Evolutionary conservation across 1,140 invertebrate genomes (phyloP), one percentile per base, ranked within the genome.

Genomic region (Eupristina koningsbergeri): DNA sequence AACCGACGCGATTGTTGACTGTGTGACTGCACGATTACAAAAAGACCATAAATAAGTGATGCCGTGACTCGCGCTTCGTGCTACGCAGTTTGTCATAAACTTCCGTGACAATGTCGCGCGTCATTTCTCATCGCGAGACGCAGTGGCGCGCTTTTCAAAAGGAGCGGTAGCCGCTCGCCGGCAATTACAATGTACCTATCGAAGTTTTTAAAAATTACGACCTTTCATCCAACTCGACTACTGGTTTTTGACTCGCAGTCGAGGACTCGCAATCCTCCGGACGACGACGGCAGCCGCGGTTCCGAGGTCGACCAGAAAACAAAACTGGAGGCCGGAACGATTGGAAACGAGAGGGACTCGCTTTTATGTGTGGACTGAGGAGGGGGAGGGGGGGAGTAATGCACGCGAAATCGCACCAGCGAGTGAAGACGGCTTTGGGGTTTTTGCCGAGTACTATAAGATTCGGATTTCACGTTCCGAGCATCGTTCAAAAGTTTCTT

Each of bases 221-320:
- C 34, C 67, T 79, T 83, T 76, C 76, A 63, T 74, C 22, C 53
- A 13, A n/a, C n/a, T 22, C 64, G 67, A 29, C 67, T 79, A 84
- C 81, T 69, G 71, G 78, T 67, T 79, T 73, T 45, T 69, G 17
- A 53, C 41, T 39, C 83, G 80, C 85, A n/a, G 3, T 61, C 53
- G 47, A 29, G 17, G 34, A 22, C 74, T 50, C 41, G 29, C 76
- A 73, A 77, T 79, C 80, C 74, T 50, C 84, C 83, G 84, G 74
- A 41, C 58, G 83, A 73, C 82, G 80, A n/a, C n/a, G 85, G 80
- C 77, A 85, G 84, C 85, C 86, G 85, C 87, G 39, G 13, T 13
- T 3, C 22, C 64, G 34, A 9, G 64, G n/a, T n/a, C n/a, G n/a
- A n/a, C n/a, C n/a, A n/a, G 36, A 45, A 45, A 69, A 69, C 63